Evolutionary conservation across 35 echinoderm and acorn worm genomes (phyloP).

Genomic region (Stichopus chloronotus): DNA sequence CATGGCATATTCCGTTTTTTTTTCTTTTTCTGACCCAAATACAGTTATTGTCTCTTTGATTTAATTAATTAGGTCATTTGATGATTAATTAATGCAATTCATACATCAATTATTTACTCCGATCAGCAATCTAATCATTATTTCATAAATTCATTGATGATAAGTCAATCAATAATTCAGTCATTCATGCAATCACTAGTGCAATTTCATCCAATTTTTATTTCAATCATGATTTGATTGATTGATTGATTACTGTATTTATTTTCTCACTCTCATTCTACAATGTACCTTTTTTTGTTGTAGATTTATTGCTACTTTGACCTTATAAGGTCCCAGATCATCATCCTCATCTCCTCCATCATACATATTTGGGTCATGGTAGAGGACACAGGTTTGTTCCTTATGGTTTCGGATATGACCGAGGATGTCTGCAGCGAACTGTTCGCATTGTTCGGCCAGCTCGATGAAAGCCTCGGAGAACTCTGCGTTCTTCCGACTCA

Average conservation of each 20-base stretch:
- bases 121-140: no score
- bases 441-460: conserved; percentile 89
- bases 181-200: no score
- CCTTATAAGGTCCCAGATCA: conserved; percentile 93
- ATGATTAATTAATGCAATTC: no score
- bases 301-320: conserved; percentile 95
- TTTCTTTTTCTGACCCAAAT: no score
- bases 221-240: no score
- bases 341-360: conserved; percentile 70
- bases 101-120: no score
- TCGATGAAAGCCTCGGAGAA: conserved; percentile 84
- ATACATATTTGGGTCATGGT: conserved; percentile 86
- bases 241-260: not conserved
- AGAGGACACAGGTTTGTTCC: conserved; percentile 93
- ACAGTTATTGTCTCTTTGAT: no score
- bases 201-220: no score
- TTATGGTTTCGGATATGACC: conserved; percentile 95
- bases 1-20: no score
- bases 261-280: not conserved
- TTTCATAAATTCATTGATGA: no score
- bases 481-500: conserved; percentile 83
- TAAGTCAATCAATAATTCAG: no score
- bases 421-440: conserved; percentile 97
- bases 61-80: no score
- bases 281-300: conserved; percentile 93